Evolutionary conservation across 2,888 invertebrate genomes (phyloP).

Genomic region (Agonopterix heracliana): DNA sequence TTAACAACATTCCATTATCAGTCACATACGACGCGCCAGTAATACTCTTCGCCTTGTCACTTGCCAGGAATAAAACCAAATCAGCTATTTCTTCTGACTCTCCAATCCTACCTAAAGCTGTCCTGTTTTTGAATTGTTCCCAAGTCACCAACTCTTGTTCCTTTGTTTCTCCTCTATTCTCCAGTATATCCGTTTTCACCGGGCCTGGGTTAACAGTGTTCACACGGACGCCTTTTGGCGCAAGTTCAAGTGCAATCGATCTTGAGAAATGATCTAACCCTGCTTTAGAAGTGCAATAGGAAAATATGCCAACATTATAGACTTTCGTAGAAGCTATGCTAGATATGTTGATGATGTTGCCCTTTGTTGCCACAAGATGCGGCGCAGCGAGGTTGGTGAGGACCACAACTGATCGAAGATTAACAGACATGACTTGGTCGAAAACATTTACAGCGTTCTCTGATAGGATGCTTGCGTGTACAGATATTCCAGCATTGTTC

Average conservation of each 20-base stretch:
- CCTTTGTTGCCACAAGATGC: slow-evolving; percentile 85
- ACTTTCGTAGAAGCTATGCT: slow-evolving; percentile 86
- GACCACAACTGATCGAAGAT: slow-evolving; percentile 87
- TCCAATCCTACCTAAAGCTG: slow-evolving; percentile 90
- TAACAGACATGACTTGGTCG: slow-evolving; percentile 90
- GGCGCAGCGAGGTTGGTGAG: slow-evolving; percentile 90
- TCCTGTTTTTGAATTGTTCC: slow-evolving; percentile 79
- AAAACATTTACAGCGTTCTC: slow-evolving; percentile 78
- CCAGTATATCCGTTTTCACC: slow-evolving; percentile 88
- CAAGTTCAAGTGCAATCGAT: slow-evolving; percentile 92
- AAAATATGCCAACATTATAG: slow-evolving; percentile 80
- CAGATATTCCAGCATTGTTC: slow-evolving; percentile 91
- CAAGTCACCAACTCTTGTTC: slow-evolving; percentile 87
- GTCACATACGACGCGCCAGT: slow-evolving; percentile 81
- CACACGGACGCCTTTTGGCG: slow-evolving; percentile 86
- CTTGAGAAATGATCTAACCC: slow-evolving; percentile 96
- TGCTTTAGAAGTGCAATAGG: slow-evolving; percentile 94
- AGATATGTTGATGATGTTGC: slow-evolving; percentile 93
- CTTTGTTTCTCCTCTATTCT: slow-evolving; percentile 71
- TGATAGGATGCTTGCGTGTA: slow-evolving; percentile 86
- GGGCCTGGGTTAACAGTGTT: slow-evolving; percentile 98
- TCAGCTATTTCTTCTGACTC: slow-evolving; percentile 89
- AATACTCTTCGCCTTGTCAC: slow-evolving; percentile 88
- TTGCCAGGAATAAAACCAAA: slow-evolving; percentile 91
- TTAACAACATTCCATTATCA: slow-evolving; percentile 39